These are phyloP conservation scores for Cryptocephalus primarius DNA, from an alignment of 2,888 invertebrate species.

Conservation along the genomic window DNA sequence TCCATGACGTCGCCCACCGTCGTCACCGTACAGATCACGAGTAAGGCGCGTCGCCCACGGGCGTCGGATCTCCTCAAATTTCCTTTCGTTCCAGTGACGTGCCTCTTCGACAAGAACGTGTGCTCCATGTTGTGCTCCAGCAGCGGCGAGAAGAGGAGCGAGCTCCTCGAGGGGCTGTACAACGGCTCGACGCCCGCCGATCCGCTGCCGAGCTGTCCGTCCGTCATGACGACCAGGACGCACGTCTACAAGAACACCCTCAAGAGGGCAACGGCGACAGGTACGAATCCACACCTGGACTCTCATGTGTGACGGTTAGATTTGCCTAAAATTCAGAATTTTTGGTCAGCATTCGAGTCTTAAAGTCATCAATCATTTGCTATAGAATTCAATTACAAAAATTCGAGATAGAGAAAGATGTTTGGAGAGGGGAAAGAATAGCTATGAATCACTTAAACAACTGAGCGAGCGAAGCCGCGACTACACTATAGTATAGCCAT, in stretches of 20 bases:
- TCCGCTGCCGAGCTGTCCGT: neutral
- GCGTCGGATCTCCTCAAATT: too few relatives aligned
- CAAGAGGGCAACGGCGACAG: neutral
- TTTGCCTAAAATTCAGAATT: too few relatives aligned
- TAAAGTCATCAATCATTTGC: too few relatives aligned
- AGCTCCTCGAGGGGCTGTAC: slow-evolving; percentile 25
- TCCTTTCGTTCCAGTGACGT: slow-evolving; percentile 30
- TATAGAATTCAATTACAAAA: too few relatives aligned
- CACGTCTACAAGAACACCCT: neutral
- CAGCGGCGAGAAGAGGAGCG: slow-evolving; percentile 17
- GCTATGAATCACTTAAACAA: too few relatives aligned
- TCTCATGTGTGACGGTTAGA: neutral
- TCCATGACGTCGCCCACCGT: slow-evolving; percentile 14
- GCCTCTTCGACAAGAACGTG: slow-evolving; percentile 28
- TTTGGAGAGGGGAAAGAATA: too few relatives aligned
- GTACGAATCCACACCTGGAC: neutral
- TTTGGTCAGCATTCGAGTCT: too few relatives aligned
- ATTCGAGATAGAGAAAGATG: too few relatives aligned
- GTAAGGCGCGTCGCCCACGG: slow-evolving; percentile 23
- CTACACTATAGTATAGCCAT: too few relatives aligned
- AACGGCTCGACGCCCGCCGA: slow-evolving; percentile 9
- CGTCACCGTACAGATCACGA: slow-evolving; percentile 22
- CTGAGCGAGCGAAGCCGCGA: too few relatives aligned
- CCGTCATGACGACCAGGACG: neutral
- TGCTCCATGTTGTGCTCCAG: slow-evolving; percentile 36